Percentiles rank a stretch among this genome's conserved stretches.
Evolutionary conservation across 2,888 invertebrate genomes (phyloP).

Genomic region (Ischnura elegans): DNA sequence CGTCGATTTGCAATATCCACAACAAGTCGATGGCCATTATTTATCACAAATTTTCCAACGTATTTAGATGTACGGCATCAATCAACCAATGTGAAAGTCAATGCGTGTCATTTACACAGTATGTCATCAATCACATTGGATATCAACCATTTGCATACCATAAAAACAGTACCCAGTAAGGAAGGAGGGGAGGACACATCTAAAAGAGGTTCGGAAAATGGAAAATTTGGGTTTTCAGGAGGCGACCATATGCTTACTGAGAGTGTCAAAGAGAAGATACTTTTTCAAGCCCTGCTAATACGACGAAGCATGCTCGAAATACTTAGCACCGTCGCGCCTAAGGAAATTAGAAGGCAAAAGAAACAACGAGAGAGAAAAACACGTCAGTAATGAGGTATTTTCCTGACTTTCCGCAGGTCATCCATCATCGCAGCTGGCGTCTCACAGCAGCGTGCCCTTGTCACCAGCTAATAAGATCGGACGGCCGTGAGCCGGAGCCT

Average conservation of each 20-base stretch:
- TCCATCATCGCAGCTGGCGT: conserved; percentile 56
- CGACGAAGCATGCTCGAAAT: neutral
- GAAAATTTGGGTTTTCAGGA: neutral
- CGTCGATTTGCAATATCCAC: too few species aligned
- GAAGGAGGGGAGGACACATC: neutral
- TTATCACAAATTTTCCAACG: too few species aligned
- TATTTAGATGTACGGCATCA: too few species aligned
- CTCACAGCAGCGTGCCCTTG: neutral
- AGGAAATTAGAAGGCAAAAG: neutral
- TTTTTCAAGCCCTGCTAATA: neutral
- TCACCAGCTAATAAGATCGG: conserved; percentile 35
- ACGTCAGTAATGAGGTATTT: neutral
- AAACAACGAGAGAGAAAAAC: neutral
- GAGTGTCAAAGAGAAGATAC: neutral
- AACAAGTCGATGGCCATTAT: too few species aligned
- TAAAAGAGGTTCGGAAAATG: neutral
- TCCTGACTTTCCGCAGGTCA: conserved; percentile 20
- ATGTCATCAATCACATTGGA: too few species aligned
- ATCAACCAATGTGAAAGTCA: too few species aligned
- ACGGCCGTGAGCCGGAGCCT: neutral
- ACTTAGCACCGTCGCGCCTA: neutral
- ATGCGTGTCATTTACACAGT: too few species aligned
- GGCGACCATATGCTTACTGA: neutral
- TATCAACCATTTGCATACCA: too few species aligned
- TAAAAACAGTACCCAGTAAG: too few species aligned